phyloP scores from a whole-genome alignment of 2,113 vertebrate species.

The Scomber colias region DNA sequence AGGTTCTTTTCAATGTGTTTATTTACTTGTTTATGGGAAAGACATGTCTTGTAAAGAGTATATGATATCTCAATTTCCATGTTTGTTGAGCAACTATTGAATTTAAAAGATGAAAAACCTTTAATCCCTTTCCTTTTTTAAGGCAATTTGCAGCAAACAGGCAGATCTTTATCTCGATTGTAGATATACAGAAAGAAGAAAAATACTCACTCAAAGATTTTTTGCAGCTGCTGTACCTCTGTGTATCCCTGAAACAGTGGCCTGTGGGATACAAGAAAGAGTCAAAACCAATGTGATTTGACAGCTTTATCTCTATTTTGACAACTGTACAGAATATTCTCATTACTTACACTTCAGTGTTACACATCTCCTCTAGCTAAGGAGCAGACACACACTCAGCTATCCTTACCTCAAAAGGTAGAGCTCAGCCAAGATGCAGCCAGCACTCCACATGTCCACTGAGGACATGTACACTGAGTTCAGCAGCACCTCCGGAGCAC shows the following conservation, averaged over 20 bases:
- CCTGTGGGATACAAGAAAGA: slow-evolving; percentile 54
- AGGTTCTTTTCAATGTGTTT: too few relatives aligned
- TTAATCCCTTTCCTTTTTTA: not conserved
- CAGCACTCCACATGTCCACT: slow-evolving; percentile 86
- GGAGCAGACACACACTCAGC: not conserved
- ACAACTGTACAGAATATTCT: not conserved
- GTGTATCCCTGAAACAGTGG: slow-evolving; percentile 80
- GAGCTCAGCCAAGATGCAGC: slow-evolving; percentile 87
- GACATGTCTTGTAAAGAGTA: too few relatives aligned
- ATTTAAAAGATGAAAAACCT: not conserved
- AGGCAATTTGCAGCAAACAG: not conserved
- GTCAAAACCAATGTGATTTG: not conserved
- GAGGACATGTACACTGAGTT: slow-evolving; percentile 83
- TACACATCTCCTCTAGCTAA: not conserved
- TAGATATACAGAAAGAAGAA: not conserved
- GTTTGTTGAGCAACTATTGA: not conserved
- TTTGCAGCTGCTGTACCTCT: slow-evolving; percentile 83
- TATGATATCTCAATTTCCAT: not conserved
- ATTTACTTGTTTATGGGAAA: too few relatives aligned
- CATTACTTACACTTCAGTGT: not conserved
- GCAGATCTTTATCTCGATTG: not conserved
- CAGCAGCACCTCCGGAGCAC: slow-evolving; percentile 86
- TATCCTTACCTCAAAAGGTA: slow-evolving; percentile 78
- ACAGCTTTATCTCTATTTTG: not conserved
- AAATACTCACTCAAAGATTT: slow-evolving; percentile 85